These are phyloP conservation scores for Pemphredon lugubris DNA, from an alignment of 2,888 invertebrate genomes.

Conservation along the genomic window DNA sequence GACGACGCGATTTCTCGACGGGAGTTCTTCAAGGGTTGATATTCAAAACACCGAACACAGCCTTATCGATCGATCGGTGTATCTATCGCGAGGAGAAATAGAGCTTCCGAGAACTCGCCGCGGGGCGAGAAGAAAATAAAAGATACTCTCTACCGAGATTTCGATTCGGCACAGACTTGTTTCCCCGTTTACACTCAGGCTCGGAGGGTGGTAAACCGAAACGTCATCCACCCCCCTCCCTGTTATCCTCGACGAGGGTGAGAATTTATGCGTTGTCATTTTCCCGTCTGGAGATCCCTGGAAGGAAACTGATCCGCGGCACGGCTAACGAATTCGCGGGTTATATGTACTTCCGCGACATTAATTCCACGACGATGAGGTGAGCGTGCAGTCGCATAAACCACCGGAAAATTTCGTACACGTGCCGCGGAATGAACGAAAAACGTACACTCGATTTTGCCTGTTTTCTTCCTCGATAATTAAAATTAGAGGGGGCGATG, in stretches of 20 bases:
- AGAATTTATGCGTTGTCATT: conserved; percentile 48
- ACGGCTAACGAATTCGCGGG: conserved; percentile 14
- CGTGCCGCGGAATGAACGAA: no score
- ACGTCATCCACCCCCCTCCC: conserved; percentile 58
- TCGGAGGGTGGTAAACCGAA: conserved; percentile 50
- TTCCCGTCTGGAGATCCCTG: conserved; percentile 9
- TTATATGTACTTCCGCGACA: no score
- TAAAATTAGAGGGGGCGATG: conserved; percentile 11
- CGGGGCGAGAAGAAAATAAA: conserved; percentile 34
- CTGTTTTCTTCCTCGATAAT: background rate
- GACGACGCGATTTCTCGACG: conserved; percentile 19
- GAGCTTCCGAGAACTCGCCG: conserved; percentile 2
- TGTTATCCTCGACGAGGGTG: conserved; percentile 36
- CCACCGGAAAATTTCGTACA: no score
- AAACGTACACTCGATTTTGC: no score
- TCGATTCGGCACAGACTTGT: conserved; percentile 41
- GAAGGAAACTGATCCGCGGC: conserved; percentile 29
- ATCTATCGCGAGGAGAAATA: conserved; percentile 10
- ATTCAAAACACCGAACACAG: conserved; percentile 33
- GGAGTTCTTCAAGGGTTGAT: conserved; percentile 22
- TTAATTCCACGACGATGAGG: no score
- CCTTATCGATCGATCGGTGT: conserved; percentile 41
- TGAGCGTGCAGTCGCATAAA: no score
- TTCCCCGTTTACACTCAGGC: conserved; percentile 9
- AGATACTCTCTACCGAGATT: conserved; percentile 42